phyloP scores from a whole-genome alignment of 2,888 invertebrate species.

The Aethes cnicana region DNA sequence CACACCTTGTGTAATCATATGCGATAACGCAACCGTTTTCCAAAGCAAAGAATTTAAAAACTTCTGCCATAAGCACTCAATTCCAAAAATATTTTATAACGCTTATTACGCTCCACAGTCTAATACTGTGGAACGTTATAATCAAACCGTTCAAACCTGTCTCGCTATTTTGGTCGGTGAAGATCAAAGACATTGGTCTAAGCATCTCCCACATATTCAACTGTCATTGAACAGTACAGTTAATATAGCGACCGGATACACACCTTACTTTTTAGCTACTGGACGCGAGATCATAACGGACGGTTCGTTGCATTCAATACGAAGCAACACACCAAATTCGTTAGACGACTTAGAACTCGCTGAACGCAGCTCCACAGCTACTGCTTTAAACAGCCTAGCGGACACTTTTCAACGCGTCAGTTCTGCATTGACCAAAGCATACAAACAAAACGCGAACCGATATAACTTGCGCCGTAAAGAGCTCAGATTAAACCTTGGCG shows the following conservation, averaged over 20 bases:
- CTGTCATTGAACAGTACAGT: neutral
- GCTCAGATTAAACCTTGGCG: neutral
- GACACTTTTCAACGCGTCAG: neutral
- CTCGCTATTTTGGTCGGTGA: neutral
- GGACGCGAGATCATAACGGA: neutral
- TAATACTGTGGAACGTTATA: neutral
- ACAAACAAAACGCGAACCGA: neutral
- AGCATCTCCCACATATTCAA: neutral
- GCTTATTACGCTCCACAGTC: conserved; percentile 6
- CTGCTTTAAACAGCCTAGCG: too few species aligned
- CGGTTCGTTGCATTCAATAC: neutral
- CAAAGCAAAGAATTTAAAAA: conserved; percentile 1
- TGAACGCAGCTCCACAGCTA: too few species aligned
- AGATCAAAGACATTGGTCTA: too few species aligned
- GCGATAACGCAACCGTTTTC: neutral
- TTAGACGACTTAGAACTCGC: too few species aligned
- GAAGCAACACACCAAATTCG: neutral
- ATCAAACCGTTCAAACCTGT: neutral
- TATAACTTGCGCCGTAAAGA: neutral
- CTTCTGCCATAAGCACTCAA: neutral
- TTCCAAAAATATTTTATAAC: conserved; percentile 1
- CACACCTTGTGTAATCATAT: neutral
- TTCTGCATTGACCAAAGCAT: neutral
- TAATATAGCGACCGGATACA: neutral
- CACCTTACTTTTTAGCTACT: neutral